Conservation (phyloP, 2,797 vertebrate species). For the Morelia viridis region DNA sequence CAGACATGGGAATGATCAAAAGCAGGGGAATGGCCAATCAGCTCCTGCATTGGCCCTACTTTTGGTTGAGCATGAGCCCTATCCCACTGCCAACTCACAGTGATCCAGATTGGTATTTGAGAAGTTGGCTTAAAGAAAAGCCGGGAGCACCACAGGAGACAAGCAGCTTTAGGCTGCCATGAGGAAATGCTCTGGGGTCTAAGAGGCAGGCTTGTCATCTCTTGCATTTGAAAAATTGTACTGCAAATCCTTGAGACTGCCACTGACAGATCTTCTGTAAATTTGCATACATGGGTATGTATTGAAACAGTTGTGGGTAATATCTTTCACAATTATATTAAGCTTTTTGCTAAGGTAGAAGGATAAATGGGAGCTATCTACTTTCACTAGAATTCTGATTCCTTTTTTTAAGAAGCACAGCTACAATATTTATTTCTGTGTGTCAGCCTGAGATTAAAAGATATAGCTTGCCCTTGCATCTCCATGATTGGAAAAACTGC, state of each 20-base stretch:
- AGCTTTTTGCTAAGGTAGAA: conserved; percentile 1
- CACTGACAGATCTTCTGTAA: not conserved
- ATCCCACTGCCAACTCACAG: too few relatives aligned
- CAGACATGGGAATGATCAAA: too few relatives aligned
- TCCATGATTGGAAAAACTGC: not conserved
- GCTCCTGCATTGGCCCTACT: too few relatives aligned
- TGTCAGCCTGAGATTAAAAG: not conserved
- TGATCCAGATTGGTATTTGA: too few relatives aligned
- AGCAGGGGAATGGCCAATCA: too few relatives aligned
- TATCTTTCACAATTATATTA: conserved; percentile 12
- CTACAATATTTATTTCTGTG: not conserved
- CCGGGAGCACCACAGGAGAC: not conserved
- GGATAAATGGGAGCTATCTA: conserved; percentile 6
- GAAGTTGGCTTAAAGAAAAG: too few relatives aligned
- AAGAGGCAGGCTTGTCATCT: not conserved
- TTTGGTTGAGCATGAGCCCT: too few relatives aligned
- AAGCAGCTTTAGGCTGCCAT: not conserved
- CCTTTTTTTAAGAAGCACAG: not conserved
- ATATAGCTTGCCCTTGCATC: not conserved
- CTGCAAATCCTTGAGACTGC: not conserved
- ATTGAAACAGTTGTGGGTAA: conserved; percentile 1
- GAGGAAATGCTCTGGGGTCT: not conserved
- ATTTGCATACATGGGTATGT: not conserved
- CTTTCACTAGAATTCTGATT: not conserved
- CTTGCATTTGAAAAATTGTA: not conserved